A percentile compares a stretch with the other conserved stretches of the same genome.
Conservation (phyloP, 1,140 invertebrate species). For the Sycophaga agraensis region DNA sequence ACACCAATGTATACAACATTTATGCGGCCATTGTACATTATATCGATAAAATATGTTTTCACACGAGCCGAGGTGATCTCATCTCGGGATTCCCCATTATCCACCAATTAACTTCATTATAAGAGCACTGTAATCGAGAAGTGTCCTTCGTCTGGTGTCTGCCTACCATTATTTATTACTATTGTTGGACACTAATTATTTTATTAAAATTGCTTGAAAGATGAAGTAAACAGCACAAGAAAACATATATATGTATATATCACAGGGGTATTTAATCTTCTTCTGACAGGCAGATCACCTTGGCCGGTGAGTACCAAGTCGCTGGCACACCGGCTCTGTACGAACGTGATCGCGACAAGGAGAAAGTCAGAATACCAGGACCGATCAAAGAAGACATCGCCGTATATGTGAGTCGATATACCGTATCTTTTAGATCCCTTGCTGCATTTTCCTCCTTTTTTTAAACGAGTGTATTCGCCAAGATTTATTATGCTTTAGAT, state of each 20-base stretch:
- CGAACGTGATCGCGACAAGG: constrained; percentile 77
- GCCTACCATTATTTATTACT: no score
- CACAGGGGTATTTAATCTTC: constrained; percentile 25
- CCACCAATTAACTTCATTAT: no score
- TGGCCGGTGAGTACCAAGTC: constrained; percentile 79
- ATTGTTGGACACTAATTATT: constrained; percentile 2
- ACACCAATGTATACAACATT: no score
- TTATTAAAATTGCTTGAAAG: constrained; percentile 5
- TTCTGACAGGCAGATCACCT: constrained; percentile 67
- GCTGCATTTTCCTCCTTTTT: no score
- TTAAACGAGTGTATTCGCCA: no score
- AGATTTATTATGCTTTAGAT: no score
- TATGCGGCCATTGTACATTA: no score
- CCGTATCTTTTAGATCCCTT: not conserved
- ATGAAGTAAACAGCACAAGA: not conserved
- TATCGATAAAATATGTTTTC: no score
- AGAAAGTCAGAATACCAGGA: constrained; percentile 78
- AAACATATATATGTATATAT: constrained; percentile 5
- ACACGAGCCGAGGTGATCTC: no score
- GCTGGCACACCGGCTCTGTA: constrained; percentile 82
- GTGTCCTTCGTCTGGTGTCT: no score
- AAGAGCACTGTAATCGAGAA: no score
- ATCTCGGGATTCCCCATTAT: no score
- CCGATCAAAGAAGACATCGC: constrained; percentile 80
- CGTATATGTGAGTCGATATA: constrained; percentile 71